phyloP scores from a whole-genome alignment of 2,888 invertebrate species.

The Rhamnusium bicolor region DNA sequence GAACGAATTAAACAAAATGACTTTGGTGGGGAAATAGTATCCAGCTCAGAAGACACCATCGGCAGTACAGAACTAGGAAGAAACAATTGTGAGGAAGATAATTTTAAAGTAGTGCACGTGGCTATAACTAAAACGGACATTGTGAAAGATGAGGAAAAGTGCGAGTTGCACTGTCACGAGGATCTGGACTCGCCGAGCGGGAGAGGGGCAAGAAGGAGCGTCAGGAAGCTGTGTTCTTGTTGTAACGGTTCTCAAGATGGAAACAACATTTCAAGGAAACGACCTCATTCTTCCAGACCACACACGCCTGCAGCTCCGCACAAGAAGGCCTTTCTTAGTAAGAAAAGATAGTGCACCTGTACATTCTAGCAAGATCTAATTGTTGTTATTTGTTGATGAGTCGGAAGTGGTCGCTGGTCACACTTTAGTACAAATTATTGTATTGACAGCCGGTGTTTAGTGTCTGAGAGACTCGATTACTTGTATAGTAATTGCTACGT shows the following conservation, averaged over 20 bases:
- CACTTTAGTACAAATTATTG: constrained; percentile 69
- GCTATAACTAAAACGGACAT: constrained; percentile 63
- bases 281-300: constrained; percentile 60
- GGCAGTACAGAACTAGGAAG: constrained; percentile 63
- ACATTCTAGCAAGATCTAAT: constrained; percentile 50
- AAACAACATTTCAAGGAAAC: constrained; percentile 61
- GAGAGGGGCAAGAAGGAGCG: constrained; percentile 65
- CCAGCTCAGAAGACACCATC: constrained; percentile 67
- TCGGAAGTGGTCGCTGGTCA: constrained; percentile 68
- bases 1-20: constrained; percentile 57
- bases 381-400: constrained; percentile 56
- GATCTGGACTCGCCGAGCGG: constrained; percentile 64
- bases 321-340: constrained; percentile 68
- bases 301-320: constrained; percentile 65
- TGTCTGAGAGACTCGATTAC: constrained; percentile 56
- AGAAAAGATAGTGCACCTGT: constrained; percentile 70
- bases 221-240: constrained; percentile 68
- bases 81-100: constrained; percentile 52
- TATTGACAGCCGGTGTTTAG: constrained; percentile 59
- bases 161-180: constrained; percentile 62
- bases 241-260: constrained; percentile 66
- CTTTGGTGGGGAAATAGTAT: constrained; percentile 58
- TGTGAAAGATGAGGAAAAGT: constrained; percentile 60
- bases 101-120: constrained; percentile 63
- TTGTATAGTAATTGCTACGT: constrained; percentile 67